phyloP scores from a whole-genome alignment of 2,797 vertebrate species.

The Schizopygopsis pylzovi region DNA sequence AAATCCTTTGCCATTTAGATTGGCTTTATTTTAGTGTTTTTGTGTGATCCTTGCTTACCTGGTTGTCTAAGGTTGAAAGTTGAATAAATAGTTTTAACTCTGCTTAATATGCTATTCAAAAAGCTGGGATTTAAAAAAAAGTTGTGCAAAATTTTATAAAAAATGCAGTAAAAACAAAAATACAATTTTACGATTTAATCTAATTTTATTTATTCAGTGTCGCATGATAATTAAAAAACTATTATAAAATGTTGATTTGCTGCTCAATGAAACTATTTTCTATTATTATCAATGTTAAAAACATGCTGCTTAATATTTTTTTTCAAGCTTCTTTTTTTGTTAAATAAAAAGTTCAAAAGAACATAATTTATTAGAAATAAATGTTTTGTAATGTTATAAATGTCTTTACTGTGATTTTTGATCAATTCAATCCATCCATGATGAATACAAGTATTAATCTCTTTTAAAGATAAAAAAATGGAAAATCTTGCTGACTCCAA shows the following conservation, averaged over 20 bases:
- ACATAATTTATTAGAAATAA: not conserved
- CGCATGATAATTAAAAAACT: not conserved
- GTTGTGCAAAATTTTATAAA: not conserved
- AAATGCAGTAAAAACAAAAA: not conserved
- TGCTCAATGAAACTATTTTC: not conserved
- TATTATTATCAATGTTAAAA: conserved; percentile 2
- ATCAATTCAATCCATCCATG: not conserved
- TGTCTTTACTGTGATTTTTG: not conserved
- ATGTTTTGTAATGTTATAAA: not conserved
- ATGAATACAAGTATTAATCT: not conserved
- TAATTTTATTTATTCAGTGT: not conserved
- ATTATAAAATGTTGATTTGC: not conserved
- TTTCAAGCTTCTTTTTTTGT: not conserved
- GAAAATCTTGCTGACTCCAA: not conserved
- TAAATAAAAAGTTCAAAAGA: not conserved
- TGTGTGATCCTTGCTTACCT: not conserved
- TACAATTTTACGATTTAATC: not conserved
- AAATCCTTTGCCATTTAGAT: not conserved
- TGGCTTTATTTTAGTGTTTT: not conserved
- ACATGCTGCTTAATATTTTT: not conserved
- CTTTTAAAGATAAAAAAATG: not conserved
- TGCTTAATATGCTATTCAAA: not conserved
- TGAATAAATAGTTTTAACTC: not conserved
- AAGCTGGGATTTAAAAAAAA: not conserved
- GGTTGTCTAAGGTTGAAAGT: not conserved